Percentiles rank a stretch among this genome's conserved stretches.
phyloP scores from a whole-genome alignment of 2,797 vertebrate genomes.

The Xerus rutilus region DNA sequence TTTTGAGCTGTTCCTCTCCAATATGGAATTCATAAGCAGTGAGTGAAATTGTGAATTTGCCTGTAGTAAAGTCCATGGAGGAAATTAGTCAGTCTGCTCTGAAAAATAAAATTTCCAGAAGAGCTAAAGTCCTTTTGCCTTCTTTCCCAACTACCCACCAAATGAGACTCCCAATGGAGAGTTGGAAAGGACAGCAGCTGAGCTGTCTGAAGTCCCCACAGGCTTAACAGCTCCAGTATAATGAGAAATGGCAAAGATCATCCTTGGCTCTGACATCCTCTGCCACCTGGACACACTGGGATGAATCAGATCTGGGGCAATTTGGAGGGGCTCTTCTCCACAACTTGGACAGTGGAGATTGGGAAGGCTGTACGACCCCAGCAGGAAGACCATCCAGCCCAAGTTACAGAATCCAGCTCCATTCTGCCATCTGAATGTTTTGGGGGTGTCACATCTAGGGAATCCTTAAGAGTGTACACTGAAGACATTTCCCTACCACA shows the following conservation, averaged over 20 bases:
- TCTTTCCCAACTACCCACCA: neutral
- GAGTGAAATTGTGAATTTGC: neutral
- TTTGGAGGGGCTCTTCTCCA: neutral
- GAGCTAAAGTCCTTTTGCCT: neutral
- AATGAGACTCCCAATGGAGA: neutral
- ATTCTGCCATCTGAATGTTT: neutral
- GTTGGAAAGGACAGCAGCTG: no score
- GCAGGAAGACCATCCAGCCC: neutral
- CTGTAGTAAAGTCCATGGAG: neutral
- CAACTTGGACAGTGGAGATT: neutral
- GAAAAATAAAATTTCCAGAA: constrained; percentile 29
- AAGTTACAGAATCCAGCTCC: neutral
- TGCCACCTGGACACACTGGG: neutral
- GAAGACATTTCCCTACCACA: neutral
- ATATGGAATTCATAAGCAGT: neutral
- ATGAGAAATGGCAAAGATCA: neutral
- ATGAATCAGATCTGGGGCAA: neutral
- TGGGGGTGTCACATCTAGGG: neutral
- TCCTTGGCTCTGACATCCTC: neutral
- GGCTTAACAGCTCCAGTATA: neutral
- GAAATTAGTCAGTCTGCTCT: neutral
- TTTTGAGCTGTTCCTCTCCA: neutral
- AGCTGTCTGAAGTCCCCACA: neutral
- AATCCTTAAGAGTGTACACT: neutral
- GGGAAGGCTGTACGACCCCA: neutral